Evolutionary conservation across 1,140 invertebrate genomes (phyloP).

Genomic region (Bombyx mori): DNA sequence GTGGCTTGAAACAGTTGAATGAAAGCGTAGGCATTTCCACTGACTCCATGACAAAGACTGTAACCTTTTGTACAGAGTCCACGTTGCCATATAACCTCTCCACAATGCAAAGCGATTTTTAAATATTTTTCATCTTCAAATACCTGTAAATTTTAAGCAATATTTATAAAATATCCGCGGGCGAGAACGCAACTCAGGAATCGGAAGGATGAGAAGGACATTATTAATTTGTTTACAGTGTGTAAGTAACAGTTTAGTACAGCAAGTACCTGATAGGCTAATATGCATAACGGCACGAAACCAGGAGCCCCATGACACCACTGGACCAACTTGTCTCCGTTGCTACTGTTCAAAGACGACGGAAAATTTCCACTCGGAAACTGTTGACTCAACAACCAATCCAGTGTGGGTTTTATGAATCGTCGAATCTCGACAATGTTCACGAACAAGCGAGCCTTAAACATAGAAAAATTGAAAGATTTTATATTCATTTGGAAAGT

Average conservation of each 20-base stretch:
- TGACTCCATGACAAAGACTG: constrained; percentile 92
- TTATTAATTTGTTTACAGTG: no score
- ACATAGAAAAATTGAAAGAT: constrained; percentile 1
- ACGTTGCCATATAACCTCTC: constrained; percentile 86
- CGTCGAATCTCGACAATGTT: constrained; percentile 59
- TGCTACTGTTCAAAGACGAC: constrained; percentile 80
- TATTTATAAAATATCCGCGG: background rate
- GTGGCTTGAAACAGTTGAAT: constrained; percentile 86
- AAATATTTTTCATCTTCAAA: constrained; percentile 84
- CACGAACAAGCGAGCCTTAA: constrained; percentile 72
- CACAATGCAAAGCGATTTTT: constrained; percentile 78
- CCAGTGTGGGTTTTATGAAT: constrained; percentile 56
- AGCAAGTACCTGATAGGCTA: constrained; percentile 81
- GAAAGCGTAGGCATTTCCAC: constrained; percentile 94
- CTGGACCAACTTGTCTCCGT: constrained; percentile 85
- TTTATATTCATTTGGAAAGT: background rate
- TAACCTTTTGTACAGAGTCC: constrained; percentile 93
- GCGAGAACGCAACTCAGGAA: no score
- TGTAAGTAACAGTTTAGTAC: background rate
- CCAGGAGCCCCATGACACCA: constrained; percentile 98
- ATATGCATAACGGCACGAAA: constrained; percentile 81
- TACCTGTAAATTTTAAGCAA: constrained; percentile 64
- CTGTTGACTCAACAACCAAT: constrained; percentile 59
- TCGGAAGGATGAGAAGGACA: no score
- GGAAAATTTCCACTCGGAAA: constrained; percentile 87